Evolutionary conservation across 2,797 vertebrate species (phyloP).

Genomic region (Peromyscus attwateri): DNA sequence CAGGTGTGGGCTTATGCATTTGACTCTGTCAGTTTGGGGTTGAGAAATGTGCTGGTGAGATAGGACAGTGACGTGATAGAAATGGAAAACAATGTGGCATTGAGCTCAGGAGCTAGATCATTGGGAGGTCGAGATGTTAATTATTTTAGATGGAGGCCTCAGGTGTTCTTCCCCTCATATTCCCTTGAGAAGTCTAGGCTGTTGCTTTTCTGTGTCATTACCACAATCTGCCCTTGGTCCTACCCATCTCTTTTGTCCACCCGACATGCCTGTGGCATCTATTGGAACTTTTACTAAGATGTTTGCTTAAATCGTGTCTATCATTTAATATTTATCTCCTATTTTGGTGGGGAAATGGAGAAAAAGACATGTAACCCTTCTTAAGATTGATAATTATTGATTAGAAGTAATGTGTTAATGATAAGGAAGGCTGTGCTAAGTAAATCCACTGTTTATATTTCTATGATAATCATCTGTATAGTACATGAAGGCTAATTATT

Average conservation of each 20-base stretch:
- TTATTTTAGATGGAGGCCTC: background rate
- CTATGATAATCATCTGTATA: background rate
- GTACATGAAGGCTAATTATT: slow-evolving; percentile 20
- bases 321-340: slow-evolving; percentile 53
- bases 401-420: slow-evolving; percentile 38
- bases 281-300: slow-evolving; percentile 2
- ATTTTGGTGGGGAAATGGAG: background rate
- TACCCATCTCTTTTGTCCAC: background rate
- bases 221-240: background rate
- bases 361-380: background rate
- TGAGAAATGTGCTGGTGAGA: slow-evolving; percentile 28
- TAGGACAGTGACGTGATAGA: background rate
- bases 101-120: background rate
- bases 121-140: background rate
- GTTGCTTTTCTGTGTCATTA: slow-evolving; percentile 29
- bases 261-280: background rate
- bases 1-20: background rate
- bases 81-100: background rate
- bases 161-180: background rate
- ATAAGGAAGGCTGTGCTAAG: background rate
- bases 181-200: background rate
- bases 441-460: slow-evolving; percentile 25
- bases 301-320: slow-evolving; percentile 28
- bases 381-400: slow-evolving; percentile 14
- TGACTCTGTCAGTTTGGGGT: background rate